phyloP scores from a whole-genome alignment of 53 echinoderm and acorn worm species.

The Luidia sarsii region DNA sequence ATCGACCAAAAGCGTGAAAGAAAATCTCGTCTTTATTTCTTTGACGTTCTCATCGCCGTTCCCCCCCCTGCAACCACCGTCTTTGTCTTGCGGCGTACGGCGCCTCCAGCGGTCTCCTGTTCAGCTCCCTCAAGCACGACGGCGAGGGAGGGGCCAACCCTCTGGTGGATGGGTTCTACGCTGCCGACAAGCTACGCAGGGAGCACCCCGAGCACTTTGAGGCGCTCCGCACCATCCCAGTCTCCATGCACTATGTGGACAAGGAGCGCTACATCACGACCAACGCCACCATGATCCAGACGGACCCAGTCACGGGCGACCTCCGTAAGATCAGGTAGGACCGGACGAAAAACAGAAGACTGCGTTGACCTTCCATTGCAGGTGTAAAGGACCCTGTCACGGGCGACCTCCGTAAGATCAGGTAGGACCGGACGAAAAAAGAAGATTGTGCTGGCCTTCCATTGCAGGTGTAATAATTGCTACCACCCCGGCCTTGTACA shows the following conservation, averaged over 20 bases:
- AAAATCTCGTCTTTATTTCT: too few relatives aligned
- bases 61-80: too few relatives aligned
- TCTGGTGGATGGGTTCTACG: constrained; percentile 85
- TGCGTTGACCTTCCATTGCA: too few relatives aligned
- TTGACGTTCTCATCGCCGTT: too few relatives aligned
- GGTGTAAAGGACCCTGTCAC: constrained; percentile 69
- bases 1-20: too few relatives aligned
- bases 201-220: constrained; percentile 76
- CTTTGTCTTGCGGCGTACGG: neutral
- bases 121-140: constrained; percentile 63
- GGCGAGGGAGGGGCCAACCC: constrained; percentile 77
- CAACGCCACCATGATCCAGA: constrained; percentile 38
- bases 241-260: constrained; percentile 64
- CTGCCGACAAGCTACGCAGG: constrained; percentile 58
- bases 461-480: too few relatives aligned
- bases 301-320: constrained; percentile 62
- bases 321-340: constrained; percentile 78
- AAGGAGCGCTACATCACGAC: constrained; percentile 32
- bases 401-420: constrained; percentile 59
- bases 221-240: constrained; percentile 52
- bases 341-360: too few relatives aligned
- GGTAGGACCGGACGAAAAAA: too few relatives aligned
- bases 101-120: constrained; percentile 15
- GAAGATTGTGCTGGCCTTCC: too few relatives aligned
- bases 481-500: too few relatives aligned